These are phyloP conservation scores for Felis chaus DNA, from an alignment of 2,113 vertebrate genomes.

Conservation along the genomic window DNA sequence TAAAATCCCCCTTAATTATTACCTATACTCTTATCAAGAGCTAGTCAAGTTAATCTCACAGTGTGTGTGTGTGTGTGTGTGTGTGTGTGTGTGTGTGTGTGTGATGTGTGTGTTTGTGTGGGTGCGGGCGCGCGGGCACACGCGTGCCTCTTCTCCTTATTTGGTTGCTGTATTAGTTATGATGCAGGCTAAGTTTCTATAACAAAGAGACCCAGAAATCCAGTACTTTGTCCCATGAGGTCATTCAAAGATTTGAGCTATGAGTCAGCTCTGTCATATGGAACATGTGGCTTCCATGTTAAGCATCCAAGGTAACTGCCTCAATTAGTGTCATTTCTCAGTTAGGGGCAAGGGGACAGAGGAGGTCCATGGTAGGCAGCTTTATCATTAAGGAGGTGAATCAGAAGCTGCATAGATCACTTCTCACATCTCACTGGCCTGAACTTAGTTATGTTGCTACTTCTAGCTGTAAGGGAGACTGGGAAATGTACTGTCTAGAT, in stretches of 20 bases:
- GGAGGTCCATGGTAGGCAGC: neutral
- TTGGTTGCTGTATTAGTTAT: neutral
- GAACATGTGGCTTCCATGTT: neutral
- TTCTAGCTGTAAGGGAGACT: slow-evolving; percentile 29
- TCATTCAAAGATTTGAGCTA: neutral
- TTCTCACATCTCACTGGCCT: neutral
- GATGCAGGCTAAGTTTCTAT: neutral
- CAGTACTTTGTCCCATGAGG: neutral
- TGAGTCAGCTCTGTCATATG: neutral
- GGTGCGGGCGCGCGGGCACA: no score
- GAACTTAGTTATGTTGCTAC: neutral
- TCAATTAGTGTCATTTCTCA: neutral
- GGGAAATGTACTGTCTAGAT: neutral
- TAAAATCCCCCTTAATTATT: neutral
- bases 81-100: neutral
- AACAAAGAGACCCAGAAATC: neutral
- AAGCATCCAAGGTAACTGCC: neutral
- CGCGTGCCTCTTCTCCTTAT: neutral
- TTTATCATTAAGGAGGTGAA: neutral
- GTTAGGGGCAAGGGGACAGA: neutral
- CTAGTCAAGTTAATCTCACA: neutral
- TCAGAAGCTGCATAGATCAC: neutral
- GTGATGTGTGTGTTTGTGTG: neutral
- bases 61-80: neutral
- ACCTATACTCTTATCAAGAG: neutral